Conservation (phyloP, 2,888 invertebrate genomes). For the Polydrusus pterygomalis region DNA sequence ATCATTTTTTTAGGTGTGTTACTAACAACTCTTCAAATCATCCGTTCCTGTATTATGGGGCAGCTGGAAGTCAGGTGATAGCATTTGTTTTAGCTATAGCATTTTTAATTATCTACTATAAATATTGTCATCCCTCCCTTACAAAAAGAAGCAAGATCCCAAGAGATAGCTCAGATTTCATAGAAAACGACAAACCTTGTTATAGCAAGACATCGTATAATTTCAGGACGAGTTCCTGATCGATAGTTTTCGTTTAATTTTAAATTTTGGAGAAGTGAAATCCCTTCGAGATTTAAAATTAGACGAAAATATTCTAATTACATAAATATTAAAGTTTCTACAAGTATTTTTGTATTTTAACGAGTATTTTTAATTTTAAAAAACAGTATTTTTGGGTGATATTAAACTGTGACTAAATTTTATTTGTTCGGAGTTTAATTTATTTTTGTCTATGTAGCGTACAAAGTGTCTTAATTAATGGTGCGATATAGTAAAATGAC, state of each 20-base stretch:
- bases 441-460: constrained; percentile 15
- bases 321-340: not conserved
- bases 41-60: constrained; percentile 70
- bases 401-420: constrained; percentile 36
- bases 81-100: constrained; percentile 69
- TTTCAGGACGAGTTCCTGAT: constrained; percentile 67
- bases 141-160: constrained; percentile 65
- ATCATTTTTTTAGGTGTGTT: constrained; percentile 68
- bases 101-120: constrained; percentile 72
- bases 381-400: constrained; percentile 47
- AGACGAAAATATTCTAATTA: constrained; percentile 24
- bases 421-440: constrained; percentile 14
- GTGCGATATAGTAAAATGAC: too few relatives aligned
- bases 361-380: constrained; percentile 26
- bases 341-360: constrained; percentile 19
- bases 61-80: constrained; percentile 69
- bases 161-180: constrained; percentile 62
- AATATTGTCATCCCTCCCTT: constrained; percentile 71
- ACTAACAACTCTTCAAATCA: constrained; percentile 69
- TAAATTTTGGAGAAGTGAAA: constrained; percentile 14
- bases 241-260: constrained; percentile 64
- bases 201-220: constrained; percentile 69
- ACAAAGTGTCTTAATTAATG: not conserved
- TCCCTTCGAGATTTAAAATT: constrained; percentile 39
- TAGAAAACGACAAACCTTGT: constrained; percentile 68